These are phyloP conservation scores for Sphyrna mokarran DNA, from an alignment of 2,113 vertebrate species.

Conservation along the genomic window DNA sequence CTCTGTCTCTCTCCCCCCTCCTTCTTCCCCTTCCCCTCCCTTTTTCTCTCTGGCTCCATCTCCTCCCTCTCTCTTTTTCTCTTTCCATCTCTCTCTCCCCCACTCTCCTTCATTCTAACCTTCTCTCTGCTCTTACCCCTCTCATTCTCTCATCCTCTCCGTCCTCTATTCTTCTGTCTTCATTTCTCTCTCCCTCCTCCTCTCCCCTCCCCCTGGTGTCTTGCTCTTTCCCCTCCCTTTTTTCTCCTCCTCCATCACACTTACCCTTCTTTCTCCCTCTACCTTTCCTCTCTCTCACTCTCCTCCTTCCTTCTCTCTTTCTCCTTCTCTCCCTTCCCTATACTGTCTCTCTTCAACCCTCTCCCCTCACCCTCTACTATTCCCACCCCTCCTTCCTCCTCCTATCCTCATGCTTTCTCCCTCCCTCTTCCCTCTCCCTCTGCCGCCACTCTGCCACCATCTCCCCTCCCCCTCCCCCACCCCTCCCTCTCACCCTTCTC, in stretches of 20 bases:
- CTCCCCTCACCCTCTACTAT: background rate
- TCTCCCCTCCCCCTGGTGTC: no score
- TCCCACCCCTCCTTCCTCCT: no score
- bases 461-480: background rate
- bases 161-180: no score
- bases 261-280: background rate
- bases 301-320: background rate
- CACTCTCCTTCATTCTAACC: no score
- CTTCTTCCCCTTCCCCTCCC: background rate
- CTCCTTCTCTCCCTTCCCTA: background rate
- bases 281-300: background rate
- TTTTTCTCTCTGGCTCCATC: no score
- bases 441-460: background rate
- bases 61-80: no score
- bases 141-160: no score
- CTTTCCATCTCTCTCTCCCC: background rate
- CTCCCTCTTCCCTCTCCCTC: background rate
- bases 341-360: background rate
- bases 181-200: background rate
- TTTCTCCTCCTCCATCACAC: background rate
- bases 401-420: background rate
- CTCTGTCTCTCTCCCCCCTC: background rate
- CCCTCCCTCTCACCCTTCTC: background rate
- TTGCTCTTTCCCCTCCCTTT: background rate
- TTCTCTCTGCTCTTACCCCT: background rate